Evolutionary conservation across 2,888 invertebrate genomes (phyloP).

Genomic region (Protonemura montana): DNA sequence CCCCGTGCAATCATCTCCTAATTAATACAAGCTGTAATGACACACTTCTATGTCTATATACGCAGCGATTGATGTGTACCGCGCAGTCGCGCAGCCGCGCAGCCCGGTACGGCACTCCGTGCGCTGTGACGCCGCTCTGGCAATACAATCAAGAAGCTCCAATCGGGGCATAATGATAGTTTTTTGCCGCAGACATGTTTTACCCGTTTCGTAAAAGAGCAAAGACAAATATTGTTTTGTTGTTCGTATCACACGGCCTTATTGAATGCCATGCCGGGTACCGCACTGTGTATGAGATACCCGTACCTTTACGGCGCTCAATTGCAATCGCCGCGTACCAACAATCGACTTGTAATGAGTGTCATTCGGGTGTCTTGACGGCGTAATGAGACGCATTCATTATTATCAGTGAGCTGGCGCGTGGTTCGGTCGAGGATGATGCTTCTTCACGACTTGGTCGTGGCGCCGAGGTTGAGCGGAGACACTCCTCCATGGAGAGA

Average conservation of each 20-base stretch:
- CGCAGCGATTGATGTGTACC: not conserved
- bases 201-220: not conserved
- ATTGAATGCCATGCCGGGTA: too few species aligned
- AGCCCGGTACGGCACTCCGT: not conserved
- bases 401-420: not conserved
- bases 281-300: too few species aligned
- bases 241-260: not conserved
- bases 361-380: not conserved
- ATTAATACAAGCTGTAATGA: not conserved
- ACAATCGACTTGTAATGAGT: not conserved
- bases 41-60: constrained; percentile 12
- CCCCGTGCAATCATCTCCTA: constrained; percentile 7
- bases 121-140: not conserved
- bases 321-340: not conserved
- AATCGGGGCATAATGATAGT: not conserved
- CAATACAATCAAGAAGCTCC: not conserved
- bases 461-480: too few species aligned
- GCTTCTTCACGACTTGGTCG: too few species aligned
- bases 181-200: not conserved
- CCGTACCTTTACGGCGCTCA: too few species aligned
- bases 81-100: not conserved
- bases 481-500: too few species aligned
- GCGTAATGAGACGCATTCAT: not conserved
- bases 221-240: constrained; percentile 12
- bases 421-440: not conserved